Evolutionary conservation across 1,140 invertebrate genomes (phyloP).

Genomic region (Penaeus chinensis): DNA sequence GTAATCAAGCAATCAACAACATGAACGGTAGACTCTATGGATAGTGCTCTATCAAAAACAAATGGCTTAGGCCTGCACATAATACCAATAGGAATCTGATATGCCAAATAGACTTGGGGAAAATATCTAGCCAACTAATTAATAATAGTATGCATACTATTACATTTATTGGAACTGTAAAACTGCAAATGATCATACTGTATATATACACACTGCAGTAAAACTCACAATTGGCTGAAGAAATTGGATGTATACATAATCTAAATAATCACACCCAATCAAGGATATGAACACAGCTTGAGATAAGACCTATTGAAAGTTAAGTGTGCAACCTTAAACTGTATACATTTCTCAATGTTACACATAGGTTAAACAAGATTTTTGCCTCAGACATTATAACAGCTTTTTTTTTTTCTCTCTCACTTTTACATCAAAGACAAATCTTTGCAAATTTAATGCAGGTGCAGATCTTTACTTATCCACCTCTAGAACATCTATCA

Average conservation of each 20-base stretch:
- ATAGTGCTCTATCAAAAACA: conserved; percentile 50
- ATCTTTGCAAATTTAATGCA: too few species aligned
- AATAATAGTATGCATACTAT: conserved; percentile 13
- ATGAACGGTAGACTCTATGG: conserved; percentile 49
- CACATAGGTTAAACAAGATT: too few species aligned
- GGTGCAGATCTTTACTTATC: too few species aligned
- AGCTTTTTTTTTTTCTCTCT: too few species aligned
- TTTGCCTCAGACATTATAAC: too few species aligned
- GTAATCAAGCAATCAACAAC: conserved; percentile 57
- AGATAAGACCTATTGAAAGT: too few species aligned
- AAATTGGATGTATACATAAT: conserved; percentile 18
- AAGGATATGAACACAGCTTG: too few species aligned
- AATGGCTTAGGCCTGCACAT: conserved; percentile 45
- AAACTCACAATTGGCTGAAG: neutral
- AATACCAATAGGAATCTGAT: conserved; percentile 54
- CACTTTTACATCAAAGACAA: too few species aligned
- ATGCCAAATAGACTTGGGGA: conserved; percentile 51
- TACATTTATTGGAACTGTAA: conserved; percentile 18
- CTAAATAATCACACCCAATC: too few species aligned
- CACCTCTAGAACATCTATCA: too few species aligned
- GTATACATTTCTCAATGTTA: too few species aligned
- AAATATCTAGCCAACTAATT: conserved; percentile 22
- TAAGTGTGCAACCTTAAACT: too few species aligned
- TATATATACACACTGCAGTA: conserved; percentile 26
- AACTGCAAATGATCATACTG: conserved; percentile 19